Evolutionary conservation across 2,113 vertebrate species (phyloP).

Genomic region (Macheiramphus alcinus): DNA sequence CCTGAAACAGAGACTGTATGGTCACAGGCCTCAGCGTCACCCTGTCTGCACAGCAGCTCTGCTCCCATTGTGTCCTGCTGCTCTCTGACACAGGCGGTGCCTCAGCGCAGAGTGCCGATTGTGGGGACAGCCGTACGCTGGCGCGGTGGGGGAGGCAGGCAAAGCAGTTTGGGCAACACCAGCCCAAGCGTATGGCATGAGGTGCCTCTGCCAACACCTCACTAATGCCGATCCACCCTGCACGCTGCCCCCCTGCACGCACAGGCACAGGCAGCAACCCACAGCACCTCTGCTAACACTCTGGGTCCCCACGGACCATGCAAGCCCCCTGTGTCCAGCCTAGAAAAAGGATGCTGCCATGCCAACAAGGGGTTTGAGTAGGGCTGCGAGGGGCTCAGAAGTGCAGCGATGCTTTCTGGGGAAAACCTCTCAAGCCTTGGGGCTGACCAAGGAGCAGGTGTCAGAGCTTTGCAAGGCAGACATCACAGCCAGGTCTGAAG

Average conservation of each 20-base stretch:
- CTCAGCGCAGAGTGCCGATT: not conserved
- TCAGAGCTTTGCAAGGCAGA: not conserved
- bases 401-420: fast-evolving
- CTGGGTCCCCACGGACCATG: fast-evolving
- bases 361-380: not conserved
- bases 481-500: not conserved
- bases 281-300: not conserved
- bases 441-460: not conserved
- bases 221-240: too few species aligned
- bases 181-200: not conserved
- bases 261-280: not conserved
- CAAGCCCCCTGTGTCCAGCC: not conserved
- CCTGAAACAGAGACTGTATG: not conserved
- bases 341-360: not conserved
- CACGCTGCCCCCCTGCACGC: fast-evolving
- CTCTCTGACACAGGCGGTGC: not conserved
- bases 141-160: not conserved
- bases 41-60: not conserved
- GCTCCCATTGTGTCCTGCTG: not conserved
- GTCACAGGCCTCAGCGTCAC: not conserved
- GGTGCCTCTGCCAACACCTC: not conserved
- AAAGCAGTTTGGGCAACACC: not conserved
- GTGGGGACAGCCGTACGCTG: not conserved
- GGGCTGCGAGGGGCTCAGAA: not conserved
- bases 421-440: not conserved